Percentiles rank a stretch among this genome's conserved stretches.
Conservation (phyloP, 92 coral and sea anemone species). For the Plumapathes pennacea region DNA sequence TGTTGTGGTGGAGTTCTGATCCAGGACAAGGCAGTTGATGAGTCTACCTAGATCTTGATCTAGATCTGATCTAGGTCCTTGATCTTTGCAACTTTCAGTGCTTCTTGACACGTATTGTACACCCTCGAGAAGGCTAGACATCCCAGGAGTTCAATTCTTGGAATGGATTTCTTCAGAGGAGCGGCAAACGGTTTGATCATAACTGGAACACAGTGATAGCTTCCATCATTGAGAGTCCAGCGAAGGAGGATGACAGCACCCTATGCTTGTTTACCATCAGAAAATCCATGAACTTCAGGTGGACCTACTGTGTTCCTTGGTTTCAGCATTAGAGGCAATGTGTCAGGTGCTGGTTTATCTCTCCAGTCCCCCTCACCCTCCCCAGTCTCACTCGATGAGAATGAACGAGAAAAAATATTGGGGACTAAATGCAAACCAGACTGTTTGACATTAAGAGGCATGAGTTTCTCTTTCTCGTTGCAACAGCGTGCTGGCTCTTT, state of each 20-base stretch:
- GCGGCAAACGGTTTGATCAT: slow-evolving; percentile 19
- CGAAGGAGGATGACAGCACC: slow-evolving; percentile 53
- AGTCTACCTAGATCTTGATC: slow-evolving; percentile 19
- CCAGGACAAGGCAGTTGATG: slow-evolving; percentile 4
- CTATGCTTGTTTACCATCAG: slow-evolving; percentile 57
- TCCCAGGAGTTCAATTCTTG: slow-evolving; percentile 45
- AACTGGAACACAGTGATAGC: slow-evolving; percentile 10
- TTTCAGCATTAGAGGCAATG: no score
- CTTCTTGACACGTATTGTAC: slow-evolving; percentile 40
- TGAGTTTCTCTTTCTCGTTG: no score
- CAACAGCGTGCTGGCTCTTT: no score
- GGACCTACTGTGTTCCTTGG: slow-evolving; percentile 38
- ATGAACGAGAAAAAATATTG: no score
- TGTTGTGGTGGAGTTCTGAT: slow-evolving; percentile 16
- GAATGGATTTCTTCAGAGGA: slow-evolving; percentile 32
- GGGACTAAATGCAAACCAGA: no score
- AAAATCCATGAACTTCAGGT: slow-evolving; percentile 61
- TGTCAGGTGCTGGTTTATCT: no score
- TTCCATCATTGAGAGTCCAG: slow-evolving; percentile 40
- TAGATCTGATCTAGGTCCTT: slow-evolving; percentile 12
- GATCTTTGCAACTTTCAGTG: slow-evolving; percentile 21
- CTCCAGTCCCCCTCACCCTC: no score
- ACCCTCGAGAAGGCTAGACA: slow-evolving; percentile 29
- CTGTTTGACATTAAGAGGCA: no score
- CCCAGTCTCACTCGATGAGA: no score